Percentiles rank a stretch among this genome's conserved stretches.
These are phyloP conservation scores for Bergia sp. DNA, from an alignment of 92 coral and sea anemone species.

Conservation along the genomic window DNA sequence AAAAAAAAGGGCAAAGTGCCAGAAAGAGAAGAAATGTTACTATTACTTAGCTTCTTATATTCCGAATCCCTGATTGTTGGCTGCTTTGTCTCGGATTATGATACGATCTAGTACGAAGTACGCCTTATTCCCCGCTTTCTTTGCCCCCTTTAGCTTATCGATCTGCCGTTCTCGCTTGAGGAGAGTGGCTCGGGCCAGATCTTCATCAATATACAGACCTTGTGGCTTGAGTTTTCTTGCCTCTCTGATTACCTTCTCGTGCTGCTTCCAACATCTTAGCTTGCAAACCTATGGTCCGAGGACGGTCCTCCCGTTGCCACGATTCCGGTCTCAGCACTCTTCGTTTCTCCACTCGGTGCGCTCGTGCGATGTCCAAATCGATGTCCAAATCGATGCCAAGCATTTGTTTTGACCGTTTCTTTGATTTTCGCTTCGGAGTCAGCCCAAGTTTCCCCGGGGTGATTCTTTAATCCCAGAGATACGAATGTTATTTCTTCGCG, in stretches of 20 bases:
- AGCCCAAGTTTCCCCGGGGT: constrained; percentile 28
- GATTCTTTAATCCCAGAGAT: constrained; percentile 23
- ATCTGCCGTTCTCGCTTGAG: constrained; percentile 30
- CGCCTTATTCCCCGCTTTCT: constrained; percentile 26
- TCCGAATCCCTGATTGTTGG: background rate
- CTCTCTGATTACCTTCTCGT: constrained; percentile 24
- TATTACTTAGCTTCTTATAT: background rate
- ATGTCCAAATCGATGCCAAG: background rate
- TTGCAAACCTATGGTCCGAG: constrained; percentile 31
- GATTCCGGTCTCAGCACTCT: background rate
- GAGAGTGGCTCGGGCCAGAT: constrained; percentile 33
- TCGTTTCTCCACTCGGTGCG: constrained; percentile 1
- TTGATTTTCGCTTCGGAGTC: constrained; percentile 22
- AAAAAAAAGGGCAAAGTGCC: background rate
- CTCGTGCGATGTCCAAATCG: background rate
- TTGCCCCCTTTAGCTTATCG: constrained; percentile 14
- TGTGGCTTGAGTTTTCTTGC: constrained; percentile 32
- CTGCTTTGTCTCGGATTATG: background rate
- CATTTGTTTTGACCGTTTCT: background rate
- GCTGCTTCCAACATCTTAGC: constrained; percentile 28
- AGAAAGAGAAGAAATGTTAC: background rate
- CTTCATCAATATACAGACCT: constrained; percentile 29
- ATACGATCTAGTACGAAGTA: constrained; percentile 23
- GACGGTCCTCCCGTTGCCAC: background rate
- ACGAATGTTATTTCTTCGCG: constrained; percentile 23